These are phyloP conservation scores for Acridotheres tristis DNA, from an alignment of 2,797 vertebrate genomes.

Conservation along the genomic window DNA sequence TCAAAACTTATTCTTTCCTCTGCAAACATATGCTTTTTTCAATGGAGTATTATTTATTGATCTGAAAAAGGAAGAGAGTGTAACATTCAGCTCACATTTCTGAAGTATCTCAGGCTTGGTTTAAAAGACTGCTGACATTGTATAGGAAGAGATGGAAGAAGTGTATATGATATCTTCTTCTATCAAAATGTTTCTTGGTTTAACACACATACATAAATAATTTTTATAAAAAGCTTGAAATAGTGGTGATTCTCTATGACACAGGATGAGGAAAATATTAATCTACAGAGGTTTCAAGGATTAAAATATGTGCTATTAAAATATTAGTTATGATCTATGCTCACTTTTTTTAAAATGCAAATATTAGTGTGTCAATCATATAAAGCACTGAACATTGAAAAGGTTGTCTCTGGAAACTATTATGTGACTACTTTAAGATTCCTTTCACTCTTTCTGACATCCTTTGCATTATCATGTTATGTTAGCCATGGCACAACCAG, in stretches of 20 bases:
- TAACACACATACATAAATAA: not conserved
- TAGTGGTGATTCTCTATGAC: not conserved
- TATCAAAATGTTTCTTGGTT: not conserved
- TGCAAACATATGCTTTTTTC: not conserved
- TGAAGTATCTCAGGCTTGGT: not conserved
- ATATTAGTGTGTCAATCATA: not conserved
- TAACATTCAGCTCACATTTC: not conserved
- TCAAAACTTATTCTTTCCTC: not conserved
- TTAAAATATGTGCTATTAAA: not conserved
- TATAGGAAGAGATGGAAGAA: not conserved
- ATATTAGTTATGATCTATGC: not conserved
- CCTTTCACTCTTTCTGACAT: not conserved
- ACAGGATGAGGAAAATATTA: not conserved
- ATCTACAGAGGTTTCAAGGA: not conserved
- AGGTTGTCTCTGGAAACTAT: not conserved
- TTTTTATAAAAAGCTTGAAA: not conserved
- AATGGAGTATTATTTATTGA: not conserved
- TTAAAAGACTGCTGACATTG: not conserved
- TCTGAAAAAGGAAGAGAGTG: not conserved
- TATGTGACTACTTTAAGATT: not conserved
- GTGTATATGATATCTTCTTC: not conserved
- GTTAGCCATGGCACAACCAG: not conserved
- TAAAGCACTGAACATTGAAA: not conserved
- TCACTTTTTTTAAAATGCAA: fast-evolving
- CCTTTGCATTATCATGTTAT: not conserved